A percentile compares a stretch with the other conserved stretches of the same genome.
phyloP scores from a whole-genome alignment of 92 coral and sea anemone species.

The Palythoa caribaeorum region DNA sequence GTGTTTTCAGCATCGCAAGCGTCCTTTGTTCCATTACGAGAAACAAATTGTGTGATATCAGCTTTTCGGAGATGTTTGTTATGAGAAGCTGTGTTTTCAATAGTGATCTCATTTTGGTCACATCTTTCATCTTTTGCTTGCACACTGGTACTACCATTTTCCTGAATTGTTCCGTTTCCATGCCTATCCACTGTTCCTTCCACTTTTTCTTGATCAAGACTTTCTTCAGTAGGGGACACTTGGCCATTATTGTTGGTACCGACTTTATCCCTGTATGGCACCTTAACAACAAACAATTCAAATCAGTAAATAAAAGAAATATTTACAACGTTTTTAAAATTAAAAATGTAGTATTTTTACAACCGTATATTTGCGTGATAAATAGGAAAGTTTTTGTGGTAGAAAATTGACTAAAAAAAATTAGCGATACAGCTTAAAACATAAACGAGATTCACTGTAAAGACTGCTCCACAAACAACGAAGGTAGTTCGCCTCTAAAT shows the following conservation, averaged over 20 bases:
- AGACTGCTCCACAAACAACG: no score
- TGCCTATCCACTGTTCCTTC: neutral
- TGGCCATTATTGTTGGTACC: neutral
- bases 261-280: neutral
- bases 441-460: no score
- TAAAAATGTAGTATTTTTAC: neutral
- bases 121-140: neutral
- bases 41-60: neutral
- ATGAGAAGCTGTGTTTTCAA: neutral
- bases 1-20: neutral
- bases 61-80: neutral
- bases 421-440: no score
- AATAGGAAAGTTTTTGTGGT: no score
- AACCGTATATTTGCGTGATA: no score
- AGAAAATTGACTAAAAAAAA: no score
- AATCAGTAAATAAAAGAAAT: neutral
- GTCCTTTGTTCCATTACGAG: neutral
- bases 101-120: neutral
- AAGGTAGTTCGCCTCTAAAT: no score
- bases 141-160: neutral
- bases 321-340: neutral
- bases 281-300: slow-evolving; percentile 1
- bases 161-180: neutral
- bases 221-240: neutral
- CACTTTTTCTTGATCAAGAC: neutral